These are phyloP conservation scores for Protula sp. DNA, from an alignment of 2,888 invertebrate genomes.

Conservation along the genomic window DNA sequence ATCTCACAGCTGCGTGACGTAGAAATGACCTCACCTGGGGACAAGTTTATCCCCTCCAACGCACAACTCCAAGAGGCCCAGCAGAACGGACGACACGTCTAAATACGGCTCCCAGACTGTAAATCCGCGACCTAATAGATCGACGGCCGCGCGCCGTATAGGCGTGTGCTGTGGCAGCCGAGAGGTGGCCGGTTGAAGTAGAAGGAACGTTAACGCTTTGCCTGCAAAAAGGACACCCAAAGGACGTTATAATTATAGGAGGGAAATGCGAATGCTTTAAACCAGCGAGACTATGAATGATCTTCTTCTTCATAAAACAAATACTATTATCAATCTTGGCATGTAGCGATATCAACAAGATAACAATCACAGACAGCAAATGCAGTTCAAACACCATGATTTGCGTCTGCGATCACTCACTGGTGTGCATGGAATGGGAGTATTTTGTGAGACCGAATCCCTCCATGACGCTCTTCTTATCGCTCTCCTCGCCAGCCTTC, in stretches of 20 bases:
- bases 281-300: too few species aligned
- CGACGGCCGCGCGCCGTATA: slow-evolving; percentile 79
- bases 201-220: slow-evolving; percentile 85
- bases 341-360: too few species aligned
- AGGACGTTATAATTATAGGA: too few species aligned
- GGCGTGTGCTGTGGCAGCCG: slow-evolving; percentile 88
- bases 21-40: slow-evolving; percentile 39
- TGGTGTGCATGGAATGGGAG: slow-evolving; percentile 83
- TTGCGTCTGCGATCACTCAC: too few species aligned
- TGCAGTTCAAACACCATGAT: too few species aligned
- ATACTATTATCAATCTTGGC: too few species aligned
- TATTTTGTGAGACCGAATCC: slow-evolving; percentile 76
- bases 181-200: slow-evolving; percentile 74
- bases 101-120: slow-evolving; percentile 98
- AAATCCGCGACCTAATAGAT: slow-evolving; percentile 93
- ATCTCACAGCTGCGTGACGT: too few species aligned
- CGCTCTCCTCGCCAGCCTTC: slow-evolving; percentile 39
- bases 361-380: too few species aligned
- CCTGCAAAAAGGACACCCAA: too few species aligned
- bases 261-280: too few species aligned
- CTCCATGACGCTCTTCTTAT: slow-evolving; percentile 67
- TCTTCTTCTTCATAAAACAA: too few species aligned
- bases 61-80: slow-evolving; percentile 68
- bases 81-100: slow-evolving; percentile 81
- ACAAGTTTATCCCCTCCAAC: slow-evolving; percentile 50